Percentiles rank a stretch among this genome's conserved stretches.
phyloP scores from a whole-genome alignment of 1,140 invertebrate genomes.

The Euglossa dilemma region DNA sequence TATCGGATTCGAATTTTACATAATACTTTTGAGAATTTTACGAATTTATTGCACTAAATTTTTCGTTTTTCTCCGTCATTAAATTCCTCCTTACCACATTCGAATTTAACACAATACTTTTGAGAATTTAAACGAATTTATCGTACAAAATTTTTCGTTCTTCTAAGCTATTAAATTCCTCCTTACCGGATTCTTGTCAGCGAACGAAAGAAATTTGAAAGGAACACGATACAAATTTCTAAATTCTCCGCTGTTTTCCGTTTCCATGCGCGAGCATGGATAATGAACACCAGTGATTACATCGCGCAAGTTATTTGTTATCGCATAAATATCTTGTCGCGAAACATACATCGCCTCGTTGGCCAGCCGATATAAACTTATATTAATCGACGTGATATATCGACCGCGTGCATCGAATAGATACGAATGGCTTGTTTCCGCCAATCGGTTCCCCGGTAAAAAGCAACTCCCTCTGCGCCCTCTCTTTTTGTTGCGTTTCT shows the following conservation, averaged over 20 bases:
- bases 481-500: background rate
- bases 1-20: no score
- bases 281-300: conserved; percentile 6
- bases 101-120: no score
- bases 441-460: conserved; percentile 30
- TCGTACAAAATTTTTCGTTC: no score
- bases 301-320: conserved; percentile 8
- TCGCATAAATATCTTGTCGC: conserved; percentile 23
- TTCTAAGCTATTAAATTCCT: background rate
- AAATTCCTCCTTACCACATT: no score
- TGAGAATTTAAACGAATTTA: no score
- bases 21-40: no score
- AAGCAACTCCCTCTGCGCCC: conserved; percentile 5
- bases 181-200: no score
- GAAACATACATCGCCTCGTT: conserved; percentile 28
- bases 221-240: background rate
- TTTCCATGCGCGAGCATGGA: background rate
- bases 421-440: conserved; percentile 24
- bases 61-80: background rate
- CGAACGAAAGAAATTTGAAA: no score
- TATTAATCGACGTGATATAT: conserved; percentile 53
- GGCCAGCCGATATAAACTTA: conserved; percentile 39
- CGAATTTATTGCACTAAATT: no score
- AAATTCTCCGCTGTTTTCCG: background rate
- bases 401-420: conserved; percentile 21